Percentiles rank a stretch among this genome's conserved stretches.
These are phyloP conservation scores for Neomonachus schauinslandi DNA, from an alignment of 2,113 vertebrate species.

Conservation along the genomic window DNA sequence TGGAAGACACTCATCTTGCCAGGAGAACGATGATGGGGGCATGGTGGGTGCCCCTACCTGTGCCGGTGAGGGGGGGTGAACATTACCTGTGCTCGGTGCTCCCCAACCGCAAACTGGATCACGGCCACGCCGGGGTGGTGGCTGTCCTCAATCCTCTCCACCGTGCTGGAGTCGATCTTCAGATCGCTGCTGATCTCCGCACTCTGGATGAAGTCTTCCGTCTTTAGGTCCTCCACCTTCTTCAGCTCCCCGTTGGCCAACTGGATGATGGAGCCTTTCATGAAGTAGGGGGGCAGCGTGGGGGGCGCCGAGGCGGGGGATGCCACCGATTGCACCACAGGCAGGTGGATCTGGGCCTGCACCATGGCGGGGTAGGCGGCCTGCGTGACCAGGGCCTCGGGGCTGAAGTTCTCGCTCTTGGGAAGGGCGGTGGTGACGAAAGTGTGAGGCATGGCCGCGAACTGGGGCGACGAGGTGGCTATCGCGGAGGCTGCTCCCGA, in stretches of 20 bases:
- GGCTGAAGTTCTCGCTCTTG: conserved; percentile 91
- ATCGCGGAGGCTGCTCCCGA: conserved; percentile 89
- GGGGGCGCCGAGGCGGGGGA: conserved; percentile 84
- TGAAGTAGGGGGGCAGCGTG: conserved; percentile 96
- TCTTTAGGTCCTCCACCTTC: conserved; percentile 98
- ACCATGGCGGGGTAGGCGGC: conserved; percentile 92
- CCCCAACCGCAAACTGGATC: conserved; percentile 97
- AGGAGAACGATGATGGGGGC: accelerated
- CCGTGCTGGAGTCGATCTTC: conserved; percentile 99
- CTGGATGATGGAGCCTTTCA: conserved; percentile 99
- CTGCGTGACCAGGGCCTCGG: conserved; percentile 87
- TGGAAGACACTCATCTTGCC: background rate
- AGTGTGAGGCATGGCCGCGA: conserved; percentile 93
- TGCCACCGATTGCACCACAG: conserved; percentile 89
- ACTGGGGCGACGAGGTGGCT: conserved; percentile 91
- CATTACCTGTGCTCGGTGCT: conserved; percentile 96
- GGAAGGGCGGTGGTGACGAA: conserved; percentile 91
- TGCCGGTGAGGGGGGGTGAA: accelerated
- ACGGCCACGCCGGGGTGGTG: conserved; percentile 93
- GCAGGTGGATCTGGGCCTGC: conserved; percentile 96
- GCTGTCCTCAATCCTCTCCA: conserved; percentile 96
- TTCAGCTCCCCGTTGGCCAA: conserved; percentile 98
- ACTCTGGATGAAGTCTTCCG: conserved; percentile 99
- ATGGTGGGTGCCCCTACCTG: background rate
- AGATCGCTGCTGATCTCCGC: conserved; percentile 97